These are phyloP conservation scores for Hylomyscus alleni DNA, from an alignment of 2,797 vertebrate genomes.

Conservation along the genomic window DNA sequence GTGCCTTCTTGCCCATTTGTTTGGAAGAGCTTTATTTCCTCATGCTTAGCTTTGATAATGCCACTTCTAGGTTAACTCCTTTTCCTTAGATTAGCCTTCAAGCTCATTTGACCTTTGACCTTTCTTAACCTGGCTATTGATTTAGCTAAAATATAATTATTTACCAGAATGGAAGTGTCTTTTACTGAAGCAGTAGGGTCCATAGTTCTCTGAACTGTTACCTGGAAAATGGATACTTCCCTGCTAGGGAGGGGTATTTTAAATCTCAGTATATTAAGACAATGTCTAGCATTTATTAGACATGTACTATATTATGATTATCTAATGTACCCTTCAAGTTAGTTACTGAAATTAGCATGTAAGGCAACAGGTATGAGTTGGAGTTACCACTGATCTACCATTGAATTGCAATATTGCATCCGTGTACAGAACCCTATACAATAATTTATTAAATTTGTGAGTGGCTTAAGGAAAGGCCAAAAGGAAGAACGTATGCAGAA, in stretches of 20 bases:
- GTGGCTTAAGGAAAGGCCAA: conserved; percentile 28
- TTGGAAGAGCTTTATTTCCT: background rate
- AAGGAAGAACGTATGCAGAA: conserved; percentile 40
- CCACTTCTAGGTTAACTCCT: conserved; percentile 1
- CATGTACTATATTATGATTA: conserved; percentile 33
- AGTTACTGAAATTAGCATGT: conserved; percentile 20
- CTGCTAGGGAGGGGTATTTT: conserved; percentile 51
- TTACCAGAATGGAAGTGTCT: background rate
- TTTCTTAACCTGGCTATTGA: background rate
- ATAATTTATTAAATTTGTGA: conserved; percentile 56
- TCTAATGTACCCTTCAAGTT: background rate
- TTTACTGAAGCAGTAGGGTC: conserved; percentile 20
- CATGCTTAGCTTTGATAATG: background rate
- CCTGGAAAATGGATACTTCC: conserved; percentile 8
- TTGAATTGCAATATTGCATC: background rate
- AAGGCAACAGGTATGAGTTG: conserved; percentile 21
- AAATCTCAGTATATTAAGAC: conserved; percentile 38
- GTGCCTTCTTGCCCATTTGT: background rate
- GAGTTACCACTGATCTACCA: background rate
- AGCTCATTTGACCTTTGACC: background rate
- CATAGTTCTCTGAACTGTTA: conserved; percentile 23
- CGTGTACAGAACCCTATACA: background rate
- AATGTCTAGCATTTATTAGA: conserved; percentile 28
- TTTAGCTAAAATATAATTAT: conserved; percentile 19
- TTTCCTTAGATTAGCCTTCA: background rate